Evolutionary conservation across 2,888 invertebrate genomes (phyloP), one percentile per base, ranked within the genome.

Genomic region (Fragum fragum): DNA sequence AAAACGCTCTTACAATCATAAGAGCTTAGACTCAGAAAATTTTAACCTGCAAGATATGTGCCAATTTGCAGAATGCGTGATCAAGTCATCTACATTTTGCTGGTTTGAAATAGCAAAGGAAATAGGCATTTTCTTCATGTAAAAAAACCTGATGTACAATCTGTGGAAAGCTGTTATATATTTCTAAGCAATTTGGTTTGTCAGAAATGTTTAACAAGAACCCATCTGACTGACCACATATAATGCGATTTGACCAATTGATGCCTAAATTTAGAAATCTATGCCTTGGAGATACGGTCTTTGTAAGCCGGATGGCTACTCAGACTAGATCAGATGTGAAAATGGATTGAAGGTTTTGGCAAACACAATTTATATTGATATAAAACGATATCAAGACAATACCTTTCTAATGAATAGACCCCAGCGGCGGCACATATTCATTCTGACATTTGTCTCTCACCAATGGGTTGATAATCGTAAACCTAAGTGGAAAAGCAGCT

Each of bases 21-120:
- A 11, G 23, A 57, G 57, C 57, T 57, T 57, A 26, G 57, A 57
- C 23, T 26, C 26, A 5, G 26, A 21, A 57, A 21, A 52, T 21
- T 52, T 52, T 14, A 57, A 23, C 23, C 57, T 21, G n/a, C 57
- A 57, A 23, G 57, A 57, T 57, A 21, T 57, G 23, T 57, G 57
- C 57, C 57, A 57, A 21, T 57, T 57, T 21, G 57, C 57, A 57
- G 57, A 57, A 57, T 57, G 23, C 7, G 57, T 23, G 23, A 57
- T 14, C 23, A 57, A 57, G 23, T 57, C 57, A 26, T 57, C 57
- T 21, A 26, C 57, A 26, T 23, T 57, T 57, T 57, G 23, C n/a
- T 57, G 23, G n/a, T 26, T n/a, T 26, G 23, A 26, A 23, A 57
- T 57, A 21, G 26, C 26, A 26, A 57, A 21, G 23, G 57, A 23